Base-by-base conservation (phyloP, 53 echinoderm and acorn worm species). In the Henricia sp. region DNA sequence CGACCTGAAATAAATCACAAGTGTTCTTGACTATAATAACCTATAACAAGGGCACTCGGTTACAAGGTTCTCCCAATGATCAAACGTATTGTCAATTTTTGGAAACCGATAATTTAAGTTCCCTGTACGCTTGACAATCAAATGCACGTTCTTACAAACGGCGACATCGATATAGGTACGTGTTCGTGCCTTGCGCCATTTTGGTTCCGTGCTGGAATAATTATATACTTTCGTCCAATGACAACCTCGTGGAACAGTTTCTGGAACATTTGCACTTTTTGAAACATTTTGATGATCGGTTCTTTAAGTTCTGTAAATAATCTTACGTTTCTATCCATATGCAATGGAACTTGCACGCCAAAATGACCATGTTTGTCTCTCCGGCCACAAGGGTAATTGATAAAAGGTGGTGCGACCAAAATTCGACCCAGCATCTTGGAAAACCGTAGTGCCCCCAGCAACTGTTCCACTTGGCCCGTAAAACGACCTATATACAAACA, bases 381-480 rank as follows among this genome's bases (percentile, higher is more conserved):
- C n/a, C 94, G 90, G 50, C 99, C 99, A 66, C 99, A 99, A 3
- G 99, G 99, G 70, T 99, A 99, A 84, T 90, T 88, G 83, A 99
- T 99, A 74, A 80, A 95, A 30, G 93, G 88, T 41, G 99, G 99
- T 23, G 93, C 62, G n/a, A 95, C 78, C 44, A 99, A 70, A 29
- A 92, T 87, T 71, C 99, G 86, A 69, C 93, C 85, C 17, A 99
- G 60, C 50, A 43, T 27, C 86, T 92, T 95, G 17, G 99, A 91
- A 84, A 99, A 99, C 20, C 50, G 72, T n/a, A 99, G 53, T 25
- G 93, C 48, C 8, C 92, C 91, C 37, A 99, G 65, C 23, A 99
- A 89, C 58, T 95, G 95, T 83, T 99, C 99, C 52, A 86, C 86
- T 71, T 99, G 99, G 21, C 94, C 94, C 26, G 95, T 52, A 69